phyloP scores from a whole-genome alignment of 2,888 invertebrate genomes.

The Gastracanthus pulcherrimus region DNA sequence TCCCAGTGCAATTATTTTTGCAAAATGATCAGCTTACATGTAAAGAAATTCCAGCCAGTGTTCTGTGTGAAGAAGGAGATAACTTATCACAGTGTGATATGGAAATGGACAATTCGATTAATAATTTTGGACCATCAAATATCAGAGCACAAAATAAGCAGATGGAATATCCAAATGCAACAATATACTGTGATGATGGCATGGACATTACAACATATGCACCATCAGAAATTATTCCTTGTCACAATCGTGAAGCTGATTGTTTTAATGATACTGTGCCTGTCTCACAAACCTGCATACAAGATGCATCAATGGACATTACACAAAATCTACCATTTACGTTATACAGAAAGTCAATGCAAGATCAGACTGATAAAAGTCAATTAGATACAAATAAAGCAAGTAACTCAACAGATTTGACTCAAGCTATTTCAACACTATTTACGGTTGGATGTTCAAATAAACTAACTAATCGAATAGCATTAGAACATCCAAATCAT shows the following conservation, averaged over 20 bases:
- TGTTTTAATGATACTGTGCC: conserved; percentile 15
- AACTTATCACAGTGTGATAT: conserved; percentile 32
- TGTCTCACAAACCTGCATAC: not conserved
- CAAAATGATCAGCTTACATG: conserved; percentile 43
- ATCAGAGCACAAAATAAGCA: not conserved
- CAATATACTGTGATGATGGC: conserved; percentile 53
- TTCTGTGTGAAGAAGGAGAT: not conserved
- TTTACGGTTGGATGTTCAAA: conserved; percentile 21
- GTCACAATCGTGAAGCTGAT: not conserved
- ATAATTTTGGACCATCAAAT: not conserved
- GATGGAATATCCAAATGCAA: conserved; percentile 24
- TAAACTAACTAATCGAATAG: not conserved
- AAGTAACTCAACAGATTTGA: conserved; percentile 56
- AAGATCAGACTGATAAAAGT: conserved; percentile 2
- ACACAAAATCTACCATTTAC: conserved; percentile 45
- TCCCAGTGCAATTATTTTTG: conserved; percentile 55
- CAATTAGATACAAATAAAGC: conserved; percentile 8
- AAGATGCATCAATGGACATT: conserved; percentile 55
- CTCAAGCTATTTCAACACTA: conserved; percentile 42
- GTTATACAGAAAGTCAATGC: not conserved
- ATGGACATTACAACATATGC: conserved; percentile 53
- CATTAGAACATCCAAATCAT: conserved; percentile 6
- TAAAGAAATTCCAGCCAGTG: conserved; percentile 32
- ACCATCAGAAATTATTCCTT: conserved; percentile 29
- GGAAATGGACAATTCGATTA: conserved; percentile 38